These are phyloP conservation scores for Geodia barretti DNA, from an alignment of 37 sponge, comb jelly and placozoan genomes.

Conservation along the genomic window DNA sequence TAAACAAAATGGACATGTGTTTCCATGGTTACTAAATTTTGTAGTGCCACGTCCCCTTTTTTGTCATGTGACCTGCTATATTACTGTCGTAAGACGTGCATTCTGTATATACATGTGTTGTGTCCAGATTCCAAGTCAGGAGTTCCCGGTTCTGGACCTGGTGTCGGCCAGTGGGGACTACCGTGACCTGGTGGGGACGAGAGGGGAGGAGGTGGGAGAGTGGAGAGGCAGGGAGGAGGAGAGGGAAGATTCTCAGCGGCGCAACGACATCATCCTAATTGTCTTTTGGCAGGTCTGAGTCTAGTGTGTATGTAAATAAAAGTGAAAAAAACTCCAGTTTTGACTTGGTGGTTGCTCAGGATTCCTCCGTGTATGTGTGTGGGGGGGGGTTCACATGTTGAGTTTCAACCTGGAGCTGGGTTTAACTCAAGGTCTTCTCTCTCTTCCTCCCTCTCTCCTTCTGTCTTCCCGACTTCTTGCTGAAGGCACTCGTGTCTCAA, in stretches of 20 bases:
- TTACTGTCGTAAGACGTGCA: too few species aligned
- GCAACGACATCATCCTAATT: conserved; percentile 18
- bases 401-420: too few species aligned
- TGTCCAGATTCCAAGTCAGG: conserved; percentile 38
- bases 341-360: too few species aligned
- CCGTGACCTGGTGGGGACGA: conserved; percentile 2
- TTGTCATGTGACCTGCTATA: too few species aligned
- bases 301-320: too few species aligned
- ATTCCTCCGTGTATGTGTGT: too few species aligned
- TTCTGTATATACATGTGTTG: neutral
- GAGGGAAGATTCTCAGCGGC: neutral
- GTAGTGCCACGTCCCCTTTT: neutral
- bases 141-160: conserved; percentile 39
- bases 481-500: conserved; percentile 30
- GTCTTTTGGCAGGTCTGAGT: conserved; percentile 56
- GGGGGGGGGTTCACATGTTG: too few species aligned
- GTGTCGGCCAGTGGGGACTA: conserved; percentile 9
- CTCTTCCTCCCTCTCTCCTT: neutral
- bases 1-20: neutral
- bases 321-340: too few species aligned
- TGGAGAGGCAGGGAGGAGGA: neutral
- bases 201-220: neutral
- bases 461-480: too few species aligned
- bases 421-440: neutral
- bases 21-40: neutral